A percentile compares a stretch with the other conserved stretches of the same genome.
phyloP scores from a whole-genome alignment of 2,113 vertebrate species.

The Pachycephala philippinensis region DNA sequence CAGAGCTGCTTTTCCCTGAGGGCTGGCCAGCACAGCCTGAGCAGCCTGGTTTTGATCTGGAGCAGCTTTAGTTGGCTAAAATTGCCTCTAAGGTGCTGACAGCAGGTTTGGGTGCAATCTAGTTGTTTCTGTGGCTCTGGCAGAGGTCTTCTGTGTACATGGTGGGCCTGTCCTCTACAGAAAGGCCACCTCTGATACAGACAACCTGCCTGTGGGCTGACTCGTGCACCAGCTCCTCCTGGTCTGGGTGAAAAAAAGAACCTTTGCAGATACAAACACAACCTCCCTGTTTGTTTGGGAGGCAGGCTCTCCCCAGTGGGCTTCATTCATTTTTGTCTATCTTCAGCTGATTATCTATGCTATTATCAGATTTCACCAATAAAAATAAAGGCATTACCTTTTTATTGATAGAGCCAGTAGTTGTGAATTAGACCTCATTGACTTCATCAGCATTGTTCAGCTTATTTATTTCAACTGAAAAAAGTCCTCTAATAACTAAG shows the following conservation, averaged over 20 bases:
- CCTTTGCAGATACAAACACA: background rate
- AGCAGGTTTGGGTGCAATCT: background rate
- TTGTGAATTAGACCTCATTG: background rate
- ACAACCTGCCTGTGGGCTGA: background rate
- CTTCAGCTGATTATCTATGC: background rate
- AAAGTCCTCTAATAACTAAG: background rate
- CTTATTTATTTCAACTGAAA: background rate
- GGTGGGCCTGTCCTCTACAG: background rate
- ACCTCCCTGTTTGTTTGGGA: background rate
- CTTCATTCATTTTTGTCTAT: background rate
- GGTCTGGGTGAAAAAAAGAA: background rate
- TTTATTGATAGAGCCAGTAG: background rate
- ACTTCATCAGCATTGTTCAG: background rate
- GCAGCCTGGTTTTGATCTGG: background rate
- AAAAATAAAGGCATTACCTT: background rate
- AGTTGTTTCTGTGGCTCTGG: background rate
- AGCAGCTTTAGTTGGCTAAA: background rate
- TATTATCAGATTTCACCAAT: background rate
- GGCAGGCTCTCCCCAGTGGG: background rate
- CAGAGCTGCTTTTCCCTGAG: background rate
- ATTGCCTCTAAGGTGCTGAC: background rate
- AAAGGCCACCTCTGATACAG: background rate
- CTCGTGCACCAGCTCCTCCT: background rate
- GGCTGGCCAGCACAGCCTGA: background rate
- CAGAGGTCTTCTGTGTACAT: background rate